Percentiles rank a stretch among this genome's conserved stretches.
phyloP scores from a whole-genome alignment of 2,888 invertebrate genomes.

The Nomada flava region DNA sequence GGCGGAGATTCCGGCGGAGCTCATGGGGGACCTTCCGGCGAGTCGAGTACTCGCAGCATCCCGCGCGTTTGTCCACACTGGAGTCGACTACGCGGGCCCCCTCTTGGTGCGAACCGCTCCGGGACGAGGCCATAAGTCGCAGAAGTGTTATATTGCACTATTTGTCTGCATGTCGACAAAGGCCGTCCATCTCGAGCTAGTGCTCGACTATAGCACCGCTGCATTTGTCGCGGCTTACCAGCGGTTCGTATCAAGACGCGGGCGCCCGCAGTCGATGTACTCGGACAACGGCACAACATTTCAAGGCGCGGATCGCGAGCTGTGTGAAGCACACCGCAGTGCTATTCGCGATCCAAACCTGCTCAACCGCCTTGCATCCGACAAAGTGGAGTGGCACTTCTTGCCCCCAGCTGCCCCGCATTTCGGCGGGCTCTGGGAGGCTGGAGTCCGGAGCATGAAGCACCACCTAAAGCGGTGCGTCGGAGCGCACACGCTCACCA shows the following conservation, averaged over 20 bases:
- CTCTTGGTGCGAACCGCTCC: not conserved
- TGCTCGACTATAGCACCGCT: too few relatives aligned
- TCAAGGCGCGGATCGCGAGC: not conserved
- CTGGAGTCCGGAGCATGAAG: slow-evolving; percentile 17
- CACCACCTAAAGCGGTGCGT: slow-evolving; percentile 21
- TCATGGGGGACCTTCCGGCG: not conserved
- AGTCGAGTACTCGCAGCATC: too few relatives aligned
- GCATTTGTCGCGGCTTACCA: too few relatives aligned
- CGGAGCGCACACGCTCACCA: slow-evolving; percentile 7
- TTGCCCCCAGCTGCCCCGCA: not conserved
- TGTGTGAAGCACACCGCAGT: not conserved
- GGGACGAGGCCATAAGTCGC: not conserved
- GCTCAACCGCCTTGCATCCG: not conserved
- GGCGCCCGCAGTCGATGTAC: slow-evolving; percentile 23
- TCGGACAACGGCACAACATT: slow-evolving; percentile 54
- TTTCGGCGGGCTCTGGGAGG: slow-evolving; percentile 6
- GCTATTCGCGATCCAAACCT: not conserved
- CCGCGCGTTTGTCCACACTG: too few relatives aligned
- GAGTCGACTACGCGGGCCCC: slow-evolving; percentile 14
- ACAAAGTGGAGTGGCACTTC: not conserved
- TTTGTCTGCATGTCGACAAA: not conserved
- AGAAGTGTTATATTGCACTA: not conserved
- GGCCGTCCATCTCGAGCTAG: slow-evolving; percentile 27
- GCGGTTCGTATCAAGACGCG: slow-evolving; percentile 38
- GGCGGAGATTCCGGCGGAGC: not conserved